These are phyloP conservation scores for Apeira syringaria DNA, from an alignment of 2,888 invertebrate species.

Conservation along the genomic window DNA sequence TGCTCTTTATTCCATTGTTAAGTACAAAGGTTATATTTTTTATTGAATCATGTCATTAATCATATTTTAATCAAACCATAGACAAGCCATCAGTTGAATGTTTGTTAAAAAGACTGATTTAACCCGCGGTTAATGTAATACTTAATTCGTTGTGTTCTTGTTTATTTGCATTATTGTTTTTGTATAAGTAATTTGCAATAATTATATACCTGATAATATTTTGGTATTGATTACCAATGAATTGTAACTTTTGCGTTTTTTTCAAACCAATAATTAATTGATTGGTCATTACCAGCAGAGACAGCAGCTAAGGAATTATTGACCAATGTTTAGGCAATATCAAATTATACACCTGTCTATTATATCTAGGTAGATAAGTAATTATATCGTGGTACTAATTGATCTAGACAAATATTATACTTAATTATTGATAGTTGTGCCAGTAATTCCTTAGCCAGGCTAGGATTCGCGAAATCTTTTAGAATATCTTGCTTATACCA, in stretches of 20 bases:
- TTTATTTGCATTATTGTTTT: slow-evolving; percentile 22
- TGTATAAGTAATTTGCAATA: slow-evolving; percentile 25
- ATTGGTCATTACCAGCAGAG: slow-evolving; percentile 9
- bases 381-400: slow-evolving; percentile 19
- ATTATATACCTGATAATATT: slow-evolving; percentile 18
- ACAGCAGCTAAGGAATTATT: slow-evolving; percentile 11
- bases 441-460: slow-evolving; percentile 28
- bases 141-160: slow-evolving; percentile 32
- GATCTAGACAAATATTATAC: slow-evolving; percentile 20
- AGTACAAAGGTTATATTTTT: slow-evolving; percentile 53
- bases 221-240: slow-evolving; percentile 10
- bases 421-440: slow-evolving; percentile 14
- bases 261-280: slow-evolving; percentile 19
- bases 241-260: slow-evolving; percentile 24
- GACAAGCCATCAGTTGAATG: slow-evolving; percentile 38
- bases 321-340: slow-evolving; percentile 17
- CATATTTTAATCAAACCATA: slow-evolving; percentile 25
- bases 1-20: slow-evolving; percentile 65
- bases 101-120: slow-evolving; percentile 69
- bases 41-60: slow-evolving; percentile 19
- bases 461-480: neutral
- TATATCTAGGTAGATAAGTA: slow-evolving; percentile 15
- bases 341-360: slow-evolving; percentile 23
- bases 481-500: slow-evolving; percentile 2
- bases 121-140: slow-evolving; percentile 33